Evolutionary conservation across 2,888 invertebrate genomes (phyloP), one percentile per base, ranked within the genome.

Genomic region (Cheilosia urbana): DNA sequence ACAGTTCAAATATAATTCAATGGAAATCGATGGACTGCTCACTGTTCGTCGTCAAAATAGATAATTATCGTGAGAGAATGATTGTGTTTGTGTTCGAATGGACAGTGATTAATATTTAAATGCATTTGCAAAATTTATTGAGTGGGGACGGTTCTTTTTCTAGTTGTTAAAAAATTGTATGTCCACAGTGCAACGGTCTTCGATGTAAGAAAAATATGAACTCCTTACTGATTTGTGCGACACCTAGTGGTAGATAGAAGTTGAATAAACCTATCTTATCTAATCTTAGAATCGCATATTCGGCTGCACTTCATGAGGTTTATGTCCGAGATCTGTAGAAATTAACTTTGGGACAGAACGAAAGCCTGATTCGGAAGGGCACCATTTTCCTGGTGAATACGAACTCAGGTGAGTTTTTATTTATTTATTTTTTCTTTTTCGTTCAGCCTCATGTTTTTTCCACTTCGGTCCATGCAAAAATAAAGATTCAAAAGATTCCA

Each of bases 1-100:
- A 63, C 30, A 37, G 68, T 30, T 49, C 21, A 51, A 47, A 45
- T 53, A n/a, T 49, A 37, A 66, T 49, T 58, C 47, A 49, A 49
- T 1, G 13, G 37, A 37, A 71, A 42, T 68, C 55, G 19, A 55
- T 45, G 42, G 45, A 47, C 11, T 13, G 27, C 42, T 68, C 9
- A 45, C 5, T 13, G 27, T 55, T 68, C 9, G 27, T 68, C 19
- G 55, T 30, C 13, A 68, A 68, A 40, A 4, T 17, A 30, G 27
- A 47, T 47, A 37, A n/a, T 19, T n/a, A 30, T 30, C 19, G 19
- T 47, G 27, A 19, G 47, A 63, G 37, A 9, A 27, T 5, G 51
- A 15, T 47, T 47, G 19, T 49, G 34, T 13, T 21, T 42, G 17
- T 27, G 27, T 51, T 24, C 15, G 24, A 24, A 19, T 19, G 2